phyloP scores from a whole-genome alignment of 2,113 vertebrate genomes.

The Cinclus mexicanus region DNA sequence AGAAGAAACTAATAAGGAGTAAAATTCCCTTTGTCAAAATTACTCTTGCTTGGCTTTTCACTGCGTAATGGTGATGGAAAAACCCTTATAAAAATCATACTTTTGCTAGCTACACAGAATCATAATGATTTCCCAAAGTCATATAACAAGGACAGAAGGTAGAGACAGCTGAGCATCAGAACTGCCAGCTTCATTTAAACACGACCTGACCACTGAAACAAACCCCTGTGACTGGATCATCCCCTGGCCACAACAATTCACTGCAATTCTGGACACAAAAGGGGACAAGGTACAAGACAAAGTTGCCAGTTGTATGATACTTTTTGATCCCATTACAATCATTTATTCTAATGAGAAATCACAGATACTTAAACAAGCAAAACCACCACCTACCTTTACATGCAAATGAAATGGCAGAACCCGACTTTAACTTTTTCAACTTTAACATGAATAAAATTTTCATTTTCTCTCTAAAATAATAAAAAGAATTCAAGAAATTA shows the following conservation, averaged over 20 bases:
- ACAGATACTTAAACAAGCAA: constrained; percentile 45
- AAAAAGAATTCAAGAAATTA: constrained; percentile 51
- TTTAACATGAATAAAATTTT: constrained; percentile 1
- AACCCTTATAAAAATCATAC: background rate
- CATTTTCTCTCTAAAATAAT: constrained; percentile 25
- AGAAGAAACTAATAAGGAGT: background rate
- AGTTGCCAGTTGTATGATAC: constrained; percentile 48
- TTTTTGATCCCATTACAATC: constrained; percentile 29
- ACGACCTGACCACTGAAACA: background rate
- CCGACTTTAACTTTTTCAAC: background rate
- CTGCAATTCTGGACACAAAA: background rate
- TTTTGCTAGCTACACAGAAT: background rate
- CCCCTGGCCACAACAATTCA: background rate
- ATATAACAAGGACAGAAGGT: background rate
- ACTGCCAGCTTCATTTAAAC: background rate
- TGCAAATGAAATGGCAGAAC: constrained; percentile 28
- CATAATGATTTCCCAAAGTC: background rate
- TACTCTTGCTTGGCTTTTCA: background rate
- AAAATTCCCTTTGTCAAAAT: background rate
- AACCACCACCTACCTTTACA: constrained; percentile 30
- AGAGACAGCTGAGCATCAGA: background rate
- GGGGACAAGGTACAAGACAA: background rate
- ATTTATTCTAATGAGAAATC: constrained; percentile 63
- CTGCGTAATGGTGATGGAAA: background rate
- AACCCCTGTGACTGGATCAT: background rate